Evolutionary conservation across 2,797 vertebrate species (phyloP).

Genomic region (Sus cebifrons): DNA sequence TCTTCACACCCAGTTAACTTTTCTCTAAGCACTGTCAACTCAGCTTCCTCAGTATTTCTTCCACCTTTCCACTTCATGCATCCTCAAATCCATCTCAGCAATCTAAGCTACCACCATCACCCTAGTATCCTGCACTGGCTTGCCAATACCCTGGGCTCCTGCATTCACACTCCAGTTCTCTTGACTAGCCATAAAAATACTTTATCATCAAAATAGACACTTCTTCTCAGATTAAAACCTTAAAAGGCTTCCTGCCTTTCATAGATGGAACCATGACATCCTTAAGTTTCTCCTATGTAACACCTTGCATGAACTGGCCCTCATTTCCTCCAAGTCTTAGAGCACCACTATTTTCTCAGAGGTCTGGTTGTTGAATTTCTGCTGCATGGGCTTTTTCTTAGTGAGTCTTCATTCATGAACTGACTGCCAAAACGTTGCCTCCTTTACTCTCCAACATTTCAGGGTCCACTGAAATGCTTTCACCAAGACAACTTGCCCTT

Average conservation of each 20-base stretch:
- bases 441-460: not conserved
- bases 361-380: not conserved
- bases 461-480: not conserved
- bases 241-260: not conserved
- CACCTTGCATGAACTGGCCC: fast-evolving
- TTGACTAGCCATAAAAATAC: not conserved
- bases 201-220: not conserved
- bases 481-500: not conserved
- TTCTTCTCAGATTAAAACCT: not conserved
- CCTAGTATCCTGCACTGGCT: not conserved
- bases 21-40: not conserved
- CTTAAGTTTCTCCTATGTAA: not conserved
- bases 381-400: not conserved
- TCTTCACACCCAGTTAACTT: not conserved
- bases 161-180: not conserved
- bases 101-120: not conserved
- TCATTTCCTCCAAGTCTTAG: not conserved
- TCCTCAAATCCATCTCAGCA: fast-evolving
- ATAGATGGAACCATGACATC: too few relatives aligned
- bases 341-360: not conserved
- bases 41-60: not conserved
- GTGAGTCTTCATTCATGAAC: not conserved
- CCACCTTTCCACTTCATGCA: not conserved
- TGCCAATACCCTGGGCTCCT: fast-evolving
- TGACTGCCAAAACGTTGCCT: not conserved